Base-by-base conservation (phyloP, 2,888 invertebrate species). In the Lysandra coridon region DNA sequence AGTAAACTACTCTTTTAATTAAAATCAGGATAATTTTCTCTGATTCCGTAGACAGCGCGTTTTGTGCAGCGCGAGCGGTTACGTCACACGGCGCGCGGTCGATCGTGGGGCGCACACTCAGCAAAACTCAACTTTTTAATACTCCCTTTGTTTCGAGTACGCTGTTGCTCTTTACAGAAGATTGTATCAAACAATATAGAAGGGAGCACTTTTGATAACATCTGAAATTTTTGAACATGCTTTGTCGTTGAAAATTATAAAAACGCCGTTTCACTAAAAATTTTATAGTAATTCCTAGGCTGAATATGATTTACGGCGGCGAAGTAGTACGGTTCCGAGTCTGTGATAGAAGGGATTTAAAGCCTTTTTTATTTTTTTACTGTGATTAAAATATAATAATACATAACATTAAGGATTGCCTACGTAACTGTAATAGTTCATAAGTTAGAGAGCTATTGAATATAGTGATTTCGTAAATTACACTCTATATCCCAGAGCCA, bases 1-100 rank as follows among this genome's bases (percentile, higher is more conserved):
- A 49, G 23, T 53, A 30, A 30, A 76, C 30, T 53, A 74, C 40
- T 74, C 23, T 4, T 75, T 49, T 57, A 76, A 76, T 76, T 76
- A 76, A 76, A 57, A 75, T 75, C 17, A 57, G 57, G 30, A 76
- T 78, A 23, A 44, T 40, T 44, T 12, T 60, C 44, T 64, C 64
- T 30, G n/a, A 64, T 30, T 64, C 30, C 49, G 78, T 76, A 62
- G 40, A 60, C 33, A 10, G 60, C n/a, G 30, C 23, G 33, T 81
- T 82, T 80, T 81, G 79, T 82, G 80, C 80, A 81, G 80, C 23
- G 23, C 23, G 23, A 23, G 23, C 79, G 80, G 82, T 80, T 78
- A 53, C 76, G 88, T 92, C 91, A 87, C 91, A 90, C 91, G 91
- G 91, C 91, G 91, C 91, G 91, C 91, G 85, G 86, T 91, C 90